phyloP scores from a whole-genome alignment of 2,113 vertebrate species.

The Colistium nudipinnis region DNA sequence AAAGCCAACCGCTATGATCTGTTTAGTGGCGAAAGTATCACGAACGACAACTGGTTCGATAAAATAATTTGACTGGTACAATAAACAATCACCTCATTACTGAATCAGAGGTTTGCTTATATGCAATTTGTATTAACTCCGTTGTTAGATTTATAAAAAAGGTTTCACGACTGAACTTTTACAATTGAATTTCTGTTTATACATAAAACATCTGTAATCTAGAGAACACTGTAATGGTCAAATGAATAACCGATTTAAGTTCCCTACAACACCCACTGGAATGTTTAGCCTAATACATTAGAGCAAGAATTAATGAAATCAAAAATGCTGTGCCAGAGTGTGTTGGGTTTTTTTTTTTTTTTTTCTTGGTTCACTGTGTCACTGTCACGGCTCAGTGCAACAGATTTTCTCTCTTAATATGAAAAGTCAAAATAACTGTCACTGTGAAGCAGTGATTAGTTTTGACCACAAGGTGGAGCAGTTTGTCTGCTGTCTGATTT shows the following conservation, averaged over 20 bases:
- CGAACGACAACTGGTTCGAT: conserved; percentile 40
- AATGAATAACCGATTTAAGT: neutral
- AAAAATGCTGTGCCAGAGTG: too few relatives aligned
- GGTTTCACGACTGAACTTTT: too few relatives aligned
- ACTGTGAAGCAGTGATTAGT: neutral
- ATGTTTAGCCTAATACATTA: too few relatives aligned
- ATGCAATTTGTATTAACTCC: neutral
- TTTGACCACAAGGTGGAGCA: conserved; percentile 64
- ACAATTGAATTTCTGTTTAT: neutral
- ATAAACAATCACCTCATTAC: conserved; percentile 38
- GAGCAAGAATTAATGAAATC: too few relatives aligned
- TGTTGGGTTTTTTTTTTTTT: too few relatives aligned
- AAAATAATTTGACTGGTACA: conserved; percentile 38
- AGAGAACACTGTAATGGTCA: neutral
- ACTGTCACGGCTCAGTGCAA: too few relatives aligned
- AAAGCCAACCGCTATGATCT: conserved; percentile 25
- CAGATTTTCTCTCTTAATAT: too few relatives aligned
- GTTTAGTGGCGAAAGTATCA: neutral
- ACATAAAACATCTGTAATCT: neutral
- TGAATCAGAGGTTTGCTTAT: conserved; percentile 9
- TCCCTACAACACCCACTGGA: neutral
- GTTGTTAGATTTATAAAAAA: too few relatives aligned
- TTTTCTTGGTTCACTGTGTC: too few relatives aligned
- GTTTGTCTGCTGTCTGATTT: conserved; percentile 11
- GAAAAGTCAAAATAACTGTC: too few relatives aligned